Percentiles rank a stretch among this genome's conserved stretches.
These are phyloP conservation scores for Mixornis gularis DNA, from an alignment of 2,113 vertebrate species.

Conservation along the genomic window DNA sequence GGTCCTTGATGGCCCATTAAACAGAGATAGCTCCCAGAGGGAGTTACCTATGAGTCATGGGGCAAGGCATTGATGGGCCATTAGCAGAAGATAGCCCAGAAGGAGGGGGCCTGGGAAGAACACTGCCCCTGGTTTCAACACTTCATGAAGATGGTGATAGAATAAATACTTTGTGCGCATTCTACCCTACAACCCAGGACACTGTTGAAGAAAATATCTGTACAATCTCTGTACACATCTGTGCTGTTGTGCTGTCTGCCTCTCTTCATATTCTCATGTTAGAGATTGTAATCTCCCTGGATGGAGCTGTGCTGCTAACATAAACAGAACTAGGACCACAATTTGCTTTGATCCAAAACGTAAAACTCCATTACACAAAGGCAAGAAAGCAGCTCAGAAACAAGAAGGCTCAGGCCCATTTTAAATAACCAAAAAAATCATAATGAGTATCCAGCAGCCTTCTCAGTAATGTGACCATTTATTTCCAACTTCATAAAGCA, in stretches of 20 bases:
- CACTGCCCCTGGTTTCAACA: too few species aligned
- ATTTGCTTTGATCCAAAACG: not conserved
- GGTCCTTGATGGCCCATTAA: too few species aligned
- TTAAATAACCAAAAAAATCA: slow-evolving; percentile 3
- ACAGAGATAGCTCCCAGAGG: too few species aligned
- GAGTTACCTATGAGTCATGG: too few species aligned
- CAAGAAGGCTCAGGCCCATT: not conserved
- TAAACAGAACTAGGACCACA: not conserved
- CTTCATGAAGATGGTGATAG: too few species aligned
- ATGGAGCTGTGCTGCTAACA: not conserved
- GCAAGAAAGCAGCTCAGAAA: not conserved
- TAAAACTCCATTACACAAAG: not conserved
- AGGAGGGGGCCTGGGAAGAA: too few species aligned
- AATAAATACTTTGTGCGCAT: too few species aligned
- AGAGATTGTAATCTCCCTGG: not conserved
- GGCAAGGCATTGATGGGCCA: too few species aligned
- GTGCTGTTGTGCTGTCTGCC: not conserved
- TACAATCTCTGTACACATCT: not conserved
- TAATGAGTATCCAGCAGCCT: not conserved
- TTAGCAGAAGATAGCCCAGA: too few species aligned
- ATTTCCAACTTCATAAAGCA: slow-evolving; percentile 24
- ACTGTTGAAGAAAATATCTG: not conserved
- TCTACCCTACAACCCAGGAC: too few species aligned
- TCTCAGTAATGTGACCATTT: not conserved
- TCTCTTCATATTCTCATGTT: not conserved